Evolutionary conservation across 2,113 vertebrate genomes (phyloP), one percentile per base, ranked within the genome.

Genomic region (Microtus ochrogaster): DNA sequence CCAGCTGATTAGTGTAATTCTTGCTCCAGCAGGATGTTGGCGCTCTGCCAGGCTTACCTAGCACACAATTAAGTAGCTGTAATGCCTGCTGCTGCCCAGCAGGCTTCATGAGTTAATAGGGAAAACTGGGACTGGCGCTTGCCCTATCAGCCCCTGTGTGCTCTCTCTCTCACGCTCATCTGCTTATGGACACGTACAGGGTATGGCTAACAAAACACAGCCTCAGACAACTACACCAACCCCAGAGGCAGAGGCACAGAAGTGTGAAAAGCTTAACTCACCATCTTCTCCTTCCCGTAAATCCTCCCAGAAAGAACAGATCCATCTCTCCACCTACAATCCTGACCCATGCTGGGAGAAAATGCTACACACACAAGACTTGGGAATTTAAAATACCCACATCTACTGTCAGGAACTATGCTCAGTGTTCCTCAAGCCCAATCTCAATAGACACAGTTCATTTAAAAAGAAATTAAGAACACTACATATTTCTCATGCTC

Each of bases 381-480:
- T 16, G 52, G 72, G 28, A 55, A 88, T 78, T 73, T 58, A 74
- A 19, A 52, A 7, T 74, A 77, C 21, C 24, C 52, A 81, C 89
- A 94, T 74, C 66, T 76, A 94, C 10, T 89, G 81, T 44, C 44
- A 65, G 78, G 73, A 92, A 93, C 94, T 96, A 89, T 78, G 63
- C 76, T 96, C 81, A 65, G 77, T 91, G 77, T 92, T 44, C 93
- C 93, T 94, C 72, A 88, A 95, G 88, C 41, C 90, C 96, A 96
- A 95, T 96, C 92, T 97, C 92, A 96, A 96, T 94, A 97, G 97
- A 94, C 97, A 97, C 92, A 95, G 82, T 95, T 96, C 92, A 94
- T 52, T 95, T 97, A 96, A 94, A 96, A 96, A 96, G 89, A 95
- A 97, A 96, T 97, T 95, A 98, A 97, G 84, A 96, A 82, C 72